Evolutionary conservation across 2,797 vertebrate genomes (phyloP).

Genomic region (Muscicapa striata): DNA sequence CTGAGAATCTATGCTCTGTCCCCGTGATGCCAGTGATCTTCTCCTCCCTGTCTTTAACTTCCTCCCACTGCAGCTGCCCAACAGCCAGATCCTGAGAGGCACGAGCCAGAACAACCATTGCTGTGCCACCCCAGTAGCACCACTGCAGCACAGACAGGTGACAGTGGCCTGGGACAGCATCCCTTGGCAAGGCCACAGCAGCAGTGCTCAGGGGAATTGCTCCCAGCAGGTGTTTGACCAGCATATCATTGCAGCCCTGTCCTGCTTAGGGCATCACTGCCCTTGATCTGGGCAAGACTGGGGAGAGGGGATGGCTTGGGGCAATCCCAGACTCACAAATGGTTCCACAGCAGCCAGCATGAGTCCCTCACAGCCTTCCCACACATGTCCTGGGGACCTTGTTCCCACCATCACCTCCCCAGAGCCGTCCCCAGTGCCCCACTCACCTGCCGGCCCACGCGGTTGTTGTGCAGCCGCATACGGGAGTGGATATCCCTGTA

Average conservation of each 20-base stretch:
- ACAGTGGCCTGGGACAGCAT: not conserved
- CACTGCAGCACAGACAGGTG: not conserved
- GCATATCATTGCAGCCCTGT: not conserved
- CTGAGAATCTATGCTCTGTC: not conserved
- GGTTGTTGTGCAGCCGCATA: constrained; percentile 98
- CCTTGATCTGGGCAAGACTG: not conserved
- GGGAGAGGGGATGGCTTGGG: not conserved
- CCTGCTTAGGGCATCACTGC: not conserved
- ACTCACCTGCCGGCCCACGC: constrained; percentile 97
- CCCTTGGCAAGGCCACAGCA: not conserved
- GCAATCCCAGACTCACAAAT: not conserved
- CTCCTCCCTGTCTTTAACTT: not conserved
- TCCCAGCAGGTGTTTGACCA: not conserved
- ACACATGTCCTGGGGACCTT: fast-evolving
- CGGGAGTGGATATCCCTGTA: constrained; percentile 96
- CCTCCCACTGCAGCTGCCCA: not conserved
- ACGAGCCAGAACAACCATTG: not conserved
- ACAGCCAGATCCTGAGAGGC: not conserved
- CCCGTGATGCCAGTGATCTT: not conserved
- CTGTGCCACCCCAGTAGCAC: not conserved
- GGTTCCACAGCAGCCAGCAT: not conserved
- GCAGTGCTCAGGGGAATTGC: not conserved
- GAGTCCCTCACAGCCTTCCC: not conserved
- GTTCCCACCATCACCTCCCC: not conserved
- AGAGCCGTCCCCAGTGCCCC: fast-evolving